Percentiles rank a stretch among this genome's conserved stretches.
Evolutionary conservation across 2,888 invertebrate genomes (phyloP).

Genomic region (Boloria euphrosyne): DNA sequence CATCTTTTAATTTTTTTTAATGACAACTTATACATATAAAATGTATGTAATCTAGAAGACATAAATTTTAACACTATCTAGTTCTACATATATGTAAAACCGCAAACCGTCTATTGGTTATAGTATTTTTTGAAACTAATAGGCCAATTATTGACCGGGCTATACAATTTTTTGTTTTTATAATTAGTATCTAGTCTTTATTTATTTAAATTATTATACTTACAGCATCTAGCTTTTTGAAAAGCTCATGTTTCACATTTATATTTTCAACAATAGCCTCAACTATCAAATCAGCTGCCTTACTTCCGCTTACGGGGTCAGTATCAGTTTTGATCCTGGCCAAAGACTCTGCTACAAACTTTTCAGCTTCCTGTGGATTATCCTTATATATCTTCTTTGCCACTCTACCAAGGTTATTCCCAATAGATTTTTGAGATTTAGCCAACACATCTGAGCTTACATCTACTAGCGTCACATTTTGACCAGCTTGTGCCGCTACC

Average conservation of each 20-base stretch:
- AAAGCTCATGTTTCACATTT: constrained; percentile 88
- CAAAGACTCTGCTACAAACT: constrained; percentile 85
- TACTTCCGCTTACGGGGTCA: constrained; percentile 83
- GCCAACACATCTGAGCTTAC: constrained; percentile 86
- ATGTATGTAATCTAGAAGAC: too few species aligned
- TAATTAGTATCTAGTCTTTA: too few species aligned
- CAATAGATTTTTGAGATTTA: constrained; percentile 87
- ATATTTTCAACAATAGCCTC: constrained; percentile 95
- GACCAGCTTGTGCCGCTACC: constrained; percentile 93
- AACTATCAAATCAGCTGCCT: constrained; percentile 88
- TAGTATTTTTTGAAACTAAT: too few species aligned
- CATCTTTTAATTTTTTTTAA: too few species aligned
- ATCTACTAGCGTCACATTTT: constrained; percentile 91
- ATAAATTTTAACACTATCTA: too few species aligned
- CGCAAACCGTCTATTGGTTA: too few species aligned
- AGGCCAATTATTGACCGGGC: too few species aligned
- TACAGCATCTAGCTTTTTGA: constrained; percentile 86
- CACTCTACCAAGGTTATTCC: constrained; percentile 86
- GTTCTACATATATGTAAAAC: too few species aligned
- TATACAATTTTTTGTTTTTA: too few species aligned
- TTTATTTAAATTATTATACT: constrained; percentile 43
- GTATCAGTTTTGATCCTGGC: constrained; percentile 84
- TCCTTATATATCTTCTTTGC: constrained; percentile 90
- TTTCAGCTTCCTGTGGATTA: constrained; percentile 84
- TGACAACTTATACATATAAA: too few species aligned